Percentiles rank a stretch among this genome's conserved stretches.
Conservation (phyloP, 2,797 vertebrate genomes). For the Vipera ursinii region DNA sequence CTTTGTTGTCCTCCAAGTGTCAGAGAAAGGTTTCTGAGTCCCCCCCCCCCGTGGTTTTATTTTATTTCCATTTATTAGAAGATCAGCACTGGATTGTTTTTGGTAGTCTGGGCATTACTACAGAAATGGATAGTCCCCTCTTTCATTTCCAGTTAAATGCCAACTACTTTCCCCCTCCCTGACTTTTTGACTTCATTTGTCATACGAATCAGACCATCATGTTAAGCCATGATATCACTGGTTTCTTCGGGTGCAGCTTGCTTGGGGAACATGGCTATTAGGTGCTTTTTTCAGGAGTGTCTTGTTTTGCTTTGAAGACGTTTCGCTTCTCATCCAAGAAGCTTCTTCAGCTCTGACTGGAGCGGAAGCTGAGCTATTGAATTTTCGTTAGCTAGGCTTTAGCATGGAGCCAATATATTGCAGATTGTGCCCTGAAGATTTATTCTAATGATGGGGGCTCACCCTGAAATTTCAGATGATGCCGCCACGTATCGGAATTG, state of each 20-base stretch:
- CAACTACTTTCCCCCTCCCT: background rate
- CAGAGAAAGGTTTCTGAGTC: slow-evolving; percentile 14
- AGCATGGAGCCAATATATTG: background rate
- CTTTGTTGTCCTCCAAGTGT: slow-evolving; percentile 36
- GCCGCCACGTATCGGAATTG: background rate
- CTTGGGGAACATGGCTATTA: background rate
- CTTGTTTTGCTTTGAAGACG: no score
- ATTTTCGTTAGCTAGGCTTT: background rate
- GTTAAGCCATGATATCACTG: background rate
- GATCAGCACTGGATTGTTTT: background rate
- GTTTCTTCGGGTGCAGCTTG: background rate
- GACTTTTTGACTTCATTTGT: background rate
- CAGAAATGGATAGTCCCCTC: background rate
- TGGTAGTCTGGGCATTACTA: slow-evolving; percentile 30
- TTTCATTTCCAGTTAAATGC: background rate
- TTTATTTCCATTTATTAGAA: slow-evolving; percentile 5
- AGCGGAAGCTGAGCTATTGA: background rate
- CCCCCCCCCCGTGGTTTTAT: slow-evolving; percentile 8
- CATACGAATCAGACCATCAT: background rate
- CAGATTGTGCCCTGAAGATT: background rate
- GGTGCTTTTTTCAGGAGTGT: no score
- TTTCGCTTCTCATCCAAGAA: no score
- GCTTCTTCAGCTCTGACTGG: no score
- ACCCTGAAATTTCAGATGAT: background rate
- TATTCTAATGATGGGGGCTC: background rate